Percentiles rank a stretch among this genome's conserved stretches.
phyloP scores from a whole-genome alignment of 92 coral and sea anemone genomes.

The Palythoa grandiflora region DNA sequence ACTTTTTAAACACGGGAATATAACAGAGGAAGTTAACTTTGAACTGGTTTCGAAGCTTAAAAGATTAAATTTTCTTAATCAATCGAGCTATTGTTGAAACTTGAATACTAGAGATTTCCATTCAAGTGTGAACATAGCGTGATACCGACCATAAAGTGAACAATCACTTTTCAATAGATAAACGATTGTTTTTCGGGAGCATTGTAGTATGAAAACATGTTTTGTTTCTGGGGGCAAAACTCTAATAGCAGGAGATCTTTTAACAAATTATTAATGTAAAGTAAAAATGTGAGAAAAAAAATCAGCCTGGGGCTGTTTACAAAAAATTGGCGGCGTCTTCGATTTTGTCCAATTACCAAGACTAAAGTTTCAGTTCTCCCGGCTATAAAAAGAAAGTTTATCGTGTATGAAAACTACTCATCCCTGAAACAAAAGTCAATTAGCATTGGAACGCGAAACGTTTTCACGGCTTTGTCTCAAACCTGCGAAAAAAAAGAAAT shows the following conservation, averaged over 20 bases:
- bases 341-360: no score
- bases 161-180: conserved; percentile 27
- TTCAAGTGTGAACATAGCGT: conserved; percentile 4
- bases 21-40: background rate
- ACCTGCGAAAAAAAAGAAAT: background rate
- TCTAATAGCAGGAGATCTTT: conserved; percentile 1
- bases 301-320: background rate
- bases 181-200: background rate
- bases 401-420: no score
- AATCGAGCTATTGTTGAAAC: background rate
- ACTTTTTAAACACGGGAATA: background rate
- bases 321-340: background rate
- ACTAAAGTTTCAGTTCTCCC: no score
- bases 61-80: conserved; percentile 1
- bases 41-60: conserved; percentile 13
- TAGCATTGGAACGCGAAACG: no score
- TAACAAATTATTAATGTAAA: background rate
- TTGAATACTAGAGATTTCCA: background rate
- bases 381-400: no score
- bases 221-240: conserved; percentile 17
- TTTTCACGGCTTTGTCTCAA: background rate
- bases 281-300: background rate
- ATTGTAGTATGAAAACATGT: background rate
- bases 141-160: conserved; percentile 29
- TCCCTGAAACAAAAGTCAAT: no score